Evolutionary conservation across 2,113 vertebrate species (phyloP).

Genomic region (Nestor notabilis): DNA sequence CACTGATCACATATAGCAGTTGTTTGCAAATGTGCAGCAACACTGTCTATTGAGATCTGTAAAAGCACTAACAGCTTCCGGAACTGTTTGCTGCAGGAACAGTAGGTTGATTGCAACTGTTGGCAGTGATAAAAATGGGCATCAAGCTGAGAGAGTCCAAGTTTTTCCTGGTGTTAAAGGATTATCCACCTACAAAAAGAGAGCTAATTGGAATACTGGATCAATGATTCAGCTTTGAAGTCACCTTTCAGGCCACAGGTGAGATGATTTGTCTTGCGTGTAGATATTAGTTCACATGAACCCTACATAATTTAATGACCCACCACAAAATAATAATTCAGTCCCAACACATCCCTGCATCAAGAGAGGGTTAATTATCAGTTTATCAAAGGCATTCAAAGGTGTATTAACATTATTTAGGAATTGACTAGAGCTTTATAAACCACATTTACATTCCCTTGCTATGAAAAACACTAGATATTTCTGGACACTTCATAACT

Average conservation of each 20-base stretch:
- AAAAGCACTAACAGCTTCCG: neutral
- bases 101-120: neutral
- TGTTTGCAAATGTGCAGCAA: conserved; percentile 51
- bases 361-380: neutral
- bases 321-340: neutral
- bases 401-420: neutral
- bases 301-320: neutral
- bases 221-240: neutral
- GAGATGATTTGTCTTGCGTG: neutral
- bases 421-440: neutral
- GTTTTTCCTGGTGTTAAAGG: neutral
- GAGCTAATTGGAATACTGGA: neutral
- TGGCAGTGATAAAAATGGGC: conserved; percentile 9
- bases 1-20: neutral
- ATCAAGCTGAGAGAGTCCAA: neutral
- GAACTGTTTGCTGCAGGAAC: conserved; percentile 23
- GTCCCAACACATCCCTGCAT: neutral
- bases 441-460: neutral
- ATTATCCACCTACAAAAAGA: neutral
- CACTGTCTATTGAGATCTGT: conserved; percentile 32
- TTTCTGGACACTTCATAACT: neutral
- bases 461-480: neutral
- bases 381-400: neutral
- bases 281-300: neutral
- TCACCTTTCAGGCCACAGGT: neutral